These are phyloP conservation scores for Leptocoma aspasia DNA, from an alignment of 2,113 vertebrate genomes.

Conservation along the genomic window DNA sequence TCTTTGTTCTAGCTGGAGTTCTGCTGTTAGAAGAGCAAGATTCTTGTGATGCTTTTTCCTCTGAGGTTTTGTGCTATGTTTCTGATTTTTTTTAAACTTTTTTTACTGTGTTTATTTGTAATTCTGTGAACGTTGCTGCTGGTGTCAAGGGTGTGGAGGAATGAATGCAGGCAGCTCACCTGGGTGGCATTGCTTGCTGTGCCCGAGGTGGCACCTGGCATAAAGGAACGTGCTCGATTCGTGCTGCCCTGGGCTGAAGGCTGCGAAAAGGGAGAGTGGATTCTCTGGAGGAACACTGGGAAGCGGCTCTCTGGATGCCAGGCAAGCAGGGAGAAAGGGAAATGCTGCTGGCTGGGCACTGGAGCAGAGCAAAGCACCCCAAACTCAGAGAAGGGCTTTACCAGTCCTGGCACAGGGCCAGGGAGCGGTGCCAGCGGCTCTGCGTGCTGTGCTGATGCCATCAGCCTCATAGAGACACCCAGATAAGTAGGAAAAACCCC, in stretches of 20 bases:
- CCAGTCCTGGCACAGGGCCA: too few species aligned
- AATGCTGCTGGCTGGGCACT: not conserved
- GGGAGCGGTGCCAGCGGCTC: not conserved
- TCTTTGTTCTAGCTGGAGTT: not conserved
- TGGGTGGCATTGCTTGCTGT: not conserved
- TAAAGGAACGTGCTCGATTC: not conserved
- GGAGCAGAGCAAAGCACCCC: not conserved
- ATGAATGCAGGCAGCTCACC: not conserved
- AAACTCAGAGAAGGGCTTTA: rapidly evolving
- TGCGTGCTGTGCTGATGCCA: not conserved
- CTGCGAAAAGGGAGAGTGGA: not conserved
- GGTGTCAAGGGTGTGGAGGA: not conserved
- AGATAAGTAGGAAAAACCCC: not conserved
- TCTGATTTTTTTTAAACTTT: not conserved
- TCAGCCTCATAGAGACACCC: not conserved
- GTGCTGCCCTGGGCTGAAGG: not conserved
- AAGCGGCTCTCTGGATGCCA: not conserved
- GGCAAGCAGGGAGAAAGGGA: not conserved
- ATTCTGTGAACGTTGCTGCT: not conserved
- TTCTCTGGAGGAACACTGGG: not conserved
- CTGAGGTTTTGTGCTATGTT: not conserved
- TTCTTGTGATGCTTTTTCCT: not conserved
- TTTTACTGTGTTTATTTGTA: not conserved
- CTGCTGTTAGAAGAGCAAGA: not conserved
- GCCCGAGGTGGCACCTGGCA: not conserved